A percentile compares a stretch with the other conserved stretches of the same genome.
phyloP scores from a whole-genome alignment of 2,113 vertebrate species.

The Onychostruthus taczanowskii region DNA sequence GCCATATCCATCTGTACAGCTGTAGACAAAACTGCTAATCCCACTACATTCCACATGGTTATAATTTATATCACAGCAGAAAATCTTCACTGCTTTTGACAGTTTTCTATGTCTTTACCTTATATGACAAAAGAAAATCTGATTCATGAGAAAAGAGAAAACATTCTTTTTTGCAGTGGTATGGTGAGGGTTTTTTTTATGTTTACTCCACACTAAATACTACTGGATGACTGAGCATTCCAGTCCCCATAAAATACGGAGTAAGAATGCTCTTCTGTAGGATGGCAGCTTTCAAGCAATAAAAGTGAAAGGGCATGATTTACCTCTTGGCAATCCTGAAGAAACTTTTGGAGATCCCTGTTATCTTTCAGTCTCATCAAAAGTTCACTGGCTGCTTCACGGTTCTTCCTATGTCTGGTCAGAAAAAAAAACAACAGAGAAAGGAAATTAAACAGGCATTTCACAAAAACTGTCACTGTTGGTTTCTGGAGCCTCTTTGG shows the following conservation, averaged over 20 bases:
- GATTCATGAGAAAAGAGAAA: not conserved
- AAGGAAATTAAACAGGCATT: not conserved
- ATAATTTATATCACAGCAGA: not conserved
- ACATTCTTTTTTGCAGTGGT: not conserved
- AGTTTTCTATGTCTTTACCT: not conserved
- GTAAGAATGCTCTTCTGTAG: not conserved
- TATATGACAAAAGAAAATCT: not conserved
- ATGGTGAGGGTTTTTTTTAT: not conserved
- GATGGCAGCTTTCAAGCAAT: not conserved
- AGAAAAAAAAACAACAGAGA: not conserved
- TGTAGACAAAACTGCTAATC: not conserved
- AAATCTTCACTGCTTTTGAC: not conserved
- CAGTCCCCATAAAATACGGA: not conserved
- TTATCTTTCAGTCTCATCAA: constrained; percentile 94
- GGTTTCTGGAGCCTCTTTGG: not conserved
- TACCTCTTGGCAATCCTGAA: constrained; percentile 98
- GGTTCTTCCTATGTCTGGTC: constrained; percentile 91
- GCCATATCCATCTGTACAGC: not conserved
- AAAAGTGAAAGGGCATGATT: not conserved
- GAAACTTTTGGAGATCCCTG: constrained; percentile 94
- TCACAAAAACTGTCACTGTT: not conserved
- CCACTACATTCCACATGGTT: not conserved
- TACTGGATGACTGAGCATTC: not conserved
- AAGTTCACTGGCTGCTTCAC: constrained; percentile 91
- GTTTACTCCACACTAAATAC: not conserved